Base-by-base conservation (phyloP, 2,797 vertebrate species). In the Hippoglossus hippoglossus region DNA sequence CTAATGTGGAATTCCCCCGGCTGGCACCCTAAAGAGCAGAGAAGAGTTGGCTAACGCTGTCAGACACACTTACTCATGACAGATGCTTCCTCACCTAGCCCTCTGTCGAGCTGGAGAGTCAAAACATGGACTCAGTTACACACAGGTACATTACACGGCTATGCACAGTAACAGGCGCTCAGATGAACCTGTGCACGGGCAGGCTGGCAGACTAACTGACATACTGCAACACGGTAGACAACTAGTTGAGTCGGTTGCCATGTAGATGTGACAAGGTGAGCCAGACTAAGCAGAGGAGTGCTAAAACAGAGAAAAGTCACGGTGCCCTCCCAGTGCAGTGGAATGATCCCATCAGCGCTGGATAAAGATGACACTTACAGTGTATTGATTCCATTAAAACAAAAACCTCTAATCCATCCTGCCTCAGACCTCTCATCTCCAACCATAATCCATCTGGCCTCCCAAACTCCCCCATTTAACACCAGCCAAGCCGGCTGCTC, bases 351-450 rank as follows among this genome's bases (percentile, higher is more conserved):
- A 93, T 93, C 91, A 91, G 70, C 12, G 71, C 83, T 58, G 91
- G 91, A 93, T 92, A 73, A 91, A 86, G 91, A 91, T 58, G 85
- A 93, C 92, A 88, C 86, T 92, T 89, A 89, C 80, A 85, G 89
- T 73, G 84, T 92, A 93, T 93, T 87, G 91, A 93, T 94, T 92
- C 89, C 88, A 90, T 92, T 92, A 91, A 88, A 91, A 90, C 65
- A 80, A 87, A 61, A 93, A 77, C 82, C 89, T 86, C 71, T 91
- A 89, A 92, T 92, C 89, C 88, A 89, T 90, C 91, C 91, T 83
- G 83, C 90, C 81, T 84, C 84, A 90, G 87, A 89, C 90, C 89
- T 83, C 84, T 88, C 90, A 90, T 93, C 90, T 91, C 90, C 83
- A 88, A 82, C 89, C 90, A 87, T 92, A 91, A 93, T 93, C 91